Base-by-base conservation (phyloP, 2,113 vertebrate genomes). In the Gallinago jamesoni region DNA sequence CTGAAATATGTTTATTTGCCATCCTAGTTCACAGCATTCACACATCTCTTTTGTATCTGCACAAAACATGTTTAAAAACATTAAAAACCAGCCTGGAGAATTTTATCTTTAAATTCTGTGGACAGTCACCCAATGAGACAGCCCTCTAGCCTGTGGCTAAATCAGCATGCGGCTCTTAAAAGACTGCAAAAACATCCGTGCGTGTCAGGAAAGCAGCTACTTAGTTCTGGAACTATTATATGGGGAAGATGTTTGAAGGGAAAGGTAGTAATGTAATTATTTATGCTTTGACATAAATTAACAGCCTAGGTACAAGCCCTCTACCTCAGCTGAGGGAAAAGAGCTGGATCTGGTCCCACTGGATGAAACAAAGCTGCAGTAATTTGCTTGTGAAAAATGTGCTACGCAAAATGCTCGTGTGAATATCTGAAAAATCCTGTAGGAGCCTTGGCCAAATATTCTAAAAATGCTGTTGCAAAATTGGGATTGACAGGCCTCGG, bases 351-450 rank as follows among this genome's bases (percentile, higher is more conserved):
- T 28, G 31, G 43, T 69, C 37, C 30, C 23, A 10, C 37, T 31
- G 63, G 23, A 27, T 76, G 28, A 81, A 64, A 39, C 14, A 48
- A 69, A 48, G 67, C 31, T 64, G 25, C 56, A 48, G 14, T 41
- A 59, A 52, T 53, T 64, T 1, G 1, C 39, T 60, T 1, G 0
- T 43, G 48, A 79, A 30, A 53, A 73, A 57, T 3, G 14, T 33
- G 28, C 41, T 39, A 28, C 0, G 1, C 19, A 67, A 43, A 43
- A 23, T 37, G 30, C 47, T 67, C 2, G 0, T 55, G 53, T 55
- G 28, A 30, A 30, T 48, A 30, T 23, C 27, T 77, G 41, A 72
- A 39, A 31, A 52, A 45, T 89, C 73, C 28, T 64, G 8, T 10
- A 39, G n/a, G 21, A n/a, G 5, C 3, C 30, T 66, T 39, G 22